Base-by-base conservation (phyloP, 2,888 invertebrate genomes). In the Polydrusus cervinus region DNA sequence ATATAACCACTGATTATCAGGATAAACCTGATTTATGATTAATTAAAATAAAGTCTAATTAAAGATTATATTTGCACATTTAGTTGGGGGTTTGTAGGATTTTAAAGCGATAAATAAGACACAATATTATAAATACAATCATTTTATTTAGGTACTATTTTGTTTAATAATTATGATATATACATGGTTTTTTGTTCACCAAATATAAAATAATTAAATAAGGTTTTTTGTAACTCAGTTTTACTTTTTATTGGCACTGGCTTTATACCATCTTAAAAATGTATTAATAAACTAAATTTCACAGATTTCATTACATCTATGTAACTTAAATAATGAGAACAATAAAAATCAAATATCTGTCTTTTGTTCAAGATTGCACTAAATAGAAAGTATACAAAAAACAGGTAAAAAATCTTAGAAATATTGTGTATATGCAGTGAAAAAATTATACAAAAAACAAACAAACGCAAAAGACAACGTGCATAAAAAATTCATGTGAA, bases 171-270 rank as follows among this genome's bases (percentile, higher is more conserved):
- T 71, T 67, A 71, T 57, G 79, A 75, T 84, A 86, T 85, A 80
- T 86, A 86, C 85, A 85, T 80, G 79, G 78, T 82, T 82, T 80
- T 34, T 80, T 81, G 78, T 83, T 85, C 83, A 83, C 83, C 82
- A 83, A 81, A 81, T 82, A 81, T 80, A 81, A 82, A 80, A 80
- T 78, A 80, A 82, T 80, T 80, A 81, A 79, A 77, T 78, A 75
- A 80, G 55, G 34, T 61, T 71, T 25, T 53, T 71, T 74, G 74
- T 74, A 69, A 77, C 78, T 79, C 78, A 67, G 67, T 47, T 68
- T 49, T 57, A 66, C n/a, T 65, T 34, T 43, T 73, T 60, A 80
- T 82, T 82, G 82, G 82, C 83, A 83, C 82, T 83, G 84, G 64
- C 30, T 65, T 62, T 25, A 9, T 64, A 43, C 61, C 43, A n/a